Percentiles rank a stretch among this genome's conserved stretches.
Conservation (phyloP, 2,797 vertebrate genomes). For the Eupleurogrammus muticus region DNA sequence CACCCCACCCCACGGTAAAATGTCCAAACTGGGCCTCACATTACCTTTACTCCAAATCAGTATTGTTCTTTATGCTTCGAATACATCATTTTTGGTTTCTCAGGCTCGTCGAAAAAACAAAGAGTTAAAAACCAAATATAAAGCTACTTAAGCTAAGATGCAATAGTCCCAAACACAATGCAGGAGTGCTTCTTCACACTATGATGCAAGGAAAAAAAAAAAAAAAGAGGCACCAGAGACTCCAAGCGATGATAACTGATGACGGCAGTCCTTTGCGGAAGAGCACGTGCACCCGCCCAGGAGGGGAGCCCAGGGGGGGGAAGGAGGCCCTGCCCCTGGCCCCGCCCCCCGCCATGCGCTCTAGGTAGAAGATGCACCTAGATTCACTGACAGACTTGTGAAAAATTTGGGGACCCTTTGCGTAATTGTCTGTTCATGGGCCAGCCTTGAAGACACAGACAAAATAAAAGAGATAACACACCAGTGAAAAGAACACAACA, state of each 20-base stretch:
- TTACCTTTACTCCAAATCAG: conserved; percentile 85
- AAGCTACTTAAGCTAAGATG: conserved; percentile 67
- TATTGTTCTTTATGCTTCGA: conserved; percentile 80
- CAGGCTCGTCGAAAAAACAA: conserved; percentile 73
- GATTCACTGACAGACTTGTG: conserved; percentile 61
- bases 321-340: too few relatives aligned
- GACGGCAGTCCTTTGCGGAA: conserved; percentile 39
- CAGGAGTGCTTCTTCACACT: conserved; percentile 46
- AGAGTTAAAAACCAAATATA: conserved; percentile 65
- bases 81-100: conserved; percentile 91
- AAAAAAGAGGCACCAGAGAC: conserved; percentile 54
- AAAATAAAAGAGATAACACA: conserved; percentile 75
- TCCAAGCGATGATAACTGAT: conserved; percentile 41
- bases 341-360: conserved; percentile 14
- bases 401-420: conserved; percentile 77
- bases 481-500: conserved; percentile 58
- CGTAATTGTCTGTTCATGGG: conserved; percentile 87
- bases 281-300: conserved; percentile 48
- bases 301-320: conserved; percentile 38
- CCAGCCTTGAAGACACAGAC: conserved; percentile 90
- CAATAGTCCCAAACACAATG: conserved; percentile 63
- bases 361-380: conserved; percentile 54
- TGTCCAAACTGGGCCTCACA: conserved; percentile 63
- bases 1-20: conserved; percentile 32
- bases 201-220: conserved; percentile 35